phyloP scores from a whole-genome alignment of 2,113 vertebrate species.

The Hucho hucho region DNA sequence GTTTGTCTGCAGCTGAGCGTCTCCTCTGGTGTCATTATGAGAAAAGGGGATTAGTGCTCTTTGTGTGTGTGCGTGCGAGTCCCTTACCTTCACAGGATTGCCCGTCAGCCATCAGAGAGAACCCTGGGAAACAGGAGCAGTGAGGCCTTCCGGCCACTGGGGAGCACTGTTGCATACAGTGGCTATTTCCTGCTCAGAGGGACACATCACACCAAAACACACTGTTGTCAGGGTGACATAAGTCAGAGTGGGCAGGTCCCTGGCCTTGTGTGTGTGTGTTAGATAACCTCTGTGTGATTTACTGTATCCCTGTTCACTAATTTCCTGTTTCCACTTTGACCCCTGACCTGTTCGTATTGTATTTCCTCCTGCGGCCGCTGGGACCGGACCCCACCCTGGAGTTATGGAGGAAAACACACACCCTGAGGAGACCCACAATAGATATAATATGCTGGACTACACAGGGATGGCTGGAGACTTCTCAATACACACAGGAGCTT shows the following conservation, averaged over 20 bases:
- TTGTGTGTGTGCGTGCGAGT: not conserved
- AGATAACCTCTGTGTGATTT: constrained; percentile 29
- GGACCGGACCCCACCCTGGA: constrained; percentile 44
- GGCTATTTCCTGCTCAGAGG: constrained; percentile 70
- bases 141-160: constrained; percentile 63
- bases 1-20: not conserved
- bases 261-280: constrained; percentile 8
- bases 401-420: constrained; percentile 50
- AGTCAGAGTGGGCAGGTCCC: constrained; percentile 31
- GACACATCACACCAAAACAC: not conserved
- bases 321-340: constrained; percentile 50
- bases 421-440: constrained; percentile 27
- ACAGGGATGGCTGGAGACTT: constrained; percentile 20
- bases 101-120: constrained; percentile 77
- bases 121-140: constrained; percentile 85
- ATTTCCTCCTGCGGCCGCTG: constrained; percentile 39
- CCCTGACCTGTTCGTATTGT: constrained; percentile 46
- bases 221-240: constrained; percentile 12
- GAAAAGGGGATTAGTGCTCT: constrained; percentile 40
- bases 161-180: constrained; percentile 83
- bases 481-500: constrained; percentile 24
- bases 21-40: constrained; percentile 29
- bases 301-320: constrained; percentile 16
- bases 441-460: constrained; percentile 11
- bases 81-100: constrained; percentile 83